A percentile compares a stretch with the other conserved stretches of the same genome.
These are phyloP conservation scores for Matsumyia berberina DNA, from an alignment of 2,888 invertebrate genomes.

Conservation along the genomic window DNA sequence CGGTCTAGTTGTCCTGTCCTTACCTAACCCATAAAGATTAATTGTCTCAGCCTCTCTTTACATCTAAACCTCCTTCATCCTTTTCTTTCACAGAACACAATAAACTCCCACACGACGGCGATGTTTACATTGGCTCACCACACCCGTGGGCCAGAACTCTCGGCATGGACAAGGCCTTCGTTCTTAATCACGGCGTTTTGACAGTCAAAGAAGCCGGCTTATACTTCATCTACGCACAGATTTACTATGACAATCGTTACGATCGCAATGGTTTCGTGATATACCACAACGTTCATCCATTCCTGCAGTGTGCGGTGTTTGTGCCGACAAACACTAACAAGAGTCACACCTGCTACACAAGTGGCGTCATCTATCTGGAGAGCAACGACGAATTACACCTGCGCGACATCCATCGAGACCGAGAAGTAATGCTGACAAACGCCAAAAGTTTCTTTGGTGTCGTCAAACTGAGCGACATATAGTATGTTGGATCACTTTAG, in stretches of 20 bases:
- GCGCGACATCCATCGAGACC: constrained; percentile 87
- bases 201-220: constrained; percentile 89
- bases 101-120: constrained; percentile 79
- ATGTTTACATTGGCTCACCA: constrained; percentile 81
- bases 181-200: constrained; percentile 87
- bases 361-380: constrained; percentile 87
- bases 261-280: constrained; percentile 91
- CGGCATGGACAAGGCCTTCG: constrained; percentile 87
- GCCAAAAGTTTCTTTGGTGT: constrained; percentile 94
- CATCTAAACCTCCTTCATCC: not conserved
- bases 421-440: constrained; percentile 84
- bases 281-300: constrained; percentile 87
- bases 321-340: constrained; percentile 87
- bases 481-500: constrained; percentile 9
- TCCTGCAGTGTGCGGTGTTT: constrained; percentile 90
- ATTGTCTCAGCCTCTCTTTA: too few species aligned
- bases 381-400: constrained; percentile 89
- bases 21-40: too few species aligned
- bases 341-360: constrained; percentile 91
- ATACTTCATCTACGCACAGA: constrained; percentile 91
- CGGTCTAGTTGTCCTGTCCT: too few species aligned
- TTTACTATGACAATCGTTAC: constrained; percentile 91
- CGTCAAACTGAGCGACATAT: constrained; percentile 88
- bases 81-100: constrained; percentile 45
- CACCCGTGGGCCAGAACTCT: constrained; percentile 86